phyloP scores from a whole-genome alignment of 2,797 vertebrate species.

The Loriculus beryllinus region DNA sequence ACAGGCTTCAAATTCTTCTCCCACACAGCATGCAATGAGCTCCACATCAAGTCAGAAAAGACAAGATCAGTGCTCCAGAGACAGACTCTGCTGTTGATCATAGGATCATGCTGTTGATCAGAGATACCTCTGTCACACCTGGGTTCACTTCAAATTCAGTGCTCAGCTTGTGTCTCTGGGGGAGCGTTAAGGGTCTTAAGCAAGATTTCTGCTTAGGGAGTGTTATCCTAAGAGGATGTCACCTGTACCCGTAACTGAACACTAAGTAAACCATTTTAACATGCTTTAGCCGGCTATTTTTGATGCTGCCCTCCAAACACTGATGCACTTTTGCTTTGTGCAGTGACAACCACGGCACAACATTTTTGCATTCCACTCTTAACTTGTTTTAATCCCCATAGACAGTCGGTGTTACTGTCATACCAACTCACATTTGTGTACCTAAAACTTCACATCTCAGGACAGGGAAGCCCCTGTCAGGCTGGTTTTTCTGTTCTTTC shows the following conservation, averaged over 20 bases:
- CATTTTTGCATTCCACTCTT: not conserved
- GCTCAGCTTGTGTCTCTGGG: rapidly evolving
- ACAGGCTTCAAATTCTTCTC: slow-evolving; percentile 30
- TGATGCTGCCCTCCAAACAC: not conserved
- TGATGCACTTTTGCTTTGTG: not conserved
- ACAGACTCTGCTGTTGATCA: not conserved
- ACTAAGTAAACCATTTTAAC: not conserved
- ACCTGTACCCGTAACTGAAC: not conserved
- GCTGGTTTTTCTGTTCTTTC: not conserved
- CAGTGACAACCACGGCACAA: not conserved
- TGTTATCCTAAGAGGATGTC: not conserved
- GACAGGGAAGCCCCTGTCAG: not conserved
- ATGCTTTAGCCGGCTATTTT: not conserved
- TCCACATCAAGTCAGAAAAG: not conserved
- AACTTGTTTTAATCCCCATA: not conserved
- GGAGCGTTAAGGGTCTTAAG: not conserved
- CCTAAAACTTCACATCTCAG: not conserved
- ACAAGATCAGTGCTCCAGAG: not conserved
- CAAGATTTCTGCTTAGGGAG: not conserved
- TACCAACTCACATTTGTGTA: rapidly evolving
- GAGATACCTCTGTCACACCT: not conserved
- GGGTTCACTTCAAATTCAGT: not conserved
- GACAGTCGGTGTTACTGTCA: not conserved
- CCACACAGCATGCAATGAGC: not conserved
- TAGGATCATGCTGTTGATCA: too few relatives aligned